phyloP scores from a whole-genome alignment of 2,888 invertebrate genomes.

The Physocephala rufipes region DNA sequence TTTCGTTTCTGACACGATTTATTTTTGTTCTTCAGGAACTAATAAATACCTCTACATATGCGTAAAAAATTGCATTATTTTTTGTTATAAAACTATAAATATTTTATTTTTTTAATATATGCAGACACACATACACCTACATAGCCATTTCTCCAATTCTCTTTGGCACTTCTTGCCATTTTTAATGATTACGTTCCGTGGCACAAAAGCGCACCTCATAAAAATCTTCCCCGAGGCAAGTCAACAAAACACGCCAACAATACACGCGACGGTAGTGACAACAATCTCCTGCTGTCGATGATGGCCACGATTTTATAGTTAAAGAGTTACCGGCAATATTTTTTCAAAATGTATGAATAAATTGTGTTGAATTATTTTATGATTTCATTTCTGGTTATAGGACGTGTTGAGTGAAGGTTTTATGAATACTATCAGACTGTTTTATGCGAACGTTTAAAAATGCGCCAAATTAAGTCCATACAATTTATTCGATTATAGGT shows the following conservation, averaged over 20 bases:
- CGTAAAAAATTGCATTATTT: not conserved
- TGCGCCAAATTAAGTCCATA: no score
- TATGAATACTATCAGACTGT: not conserved
- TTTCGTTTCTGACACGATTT: not conserved
- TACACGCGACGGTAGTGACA: not conserved
- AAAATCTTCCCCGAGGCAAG: not conserved
- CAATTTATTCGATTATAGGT: no score
- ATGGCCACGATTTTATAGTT: not conserved
- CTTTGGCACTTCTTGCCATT: not conserved
- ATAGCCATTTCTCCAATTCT: no score
- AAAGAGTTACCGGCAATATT: slow-evolving; percentile 1
- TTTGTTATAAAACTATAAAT: not conserved
- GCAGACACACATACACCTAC: no score
- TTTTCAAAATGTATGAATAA: not conserved
- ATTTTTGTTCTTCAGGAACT: not conserved
- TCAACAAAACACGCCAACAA: not conserved
- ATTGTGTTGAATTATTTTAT: slow-evolving; percentile 8
- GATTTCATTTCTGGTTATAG: not conserved
- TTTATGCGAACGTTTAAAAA: not conserved
- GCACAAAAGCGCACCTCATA: not conserved
- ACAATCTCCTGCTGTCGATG: no score
- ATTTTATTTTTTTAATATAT: no score
- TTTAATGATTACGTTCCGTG: not conserved
- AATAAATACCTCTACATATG: not conserved
- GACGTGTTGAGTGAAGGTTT: not conserved